Evolutionary conservation across 2,888 invertebrate genomes (phyloP).

Genomic region (Epirrita christyi): DNA sequence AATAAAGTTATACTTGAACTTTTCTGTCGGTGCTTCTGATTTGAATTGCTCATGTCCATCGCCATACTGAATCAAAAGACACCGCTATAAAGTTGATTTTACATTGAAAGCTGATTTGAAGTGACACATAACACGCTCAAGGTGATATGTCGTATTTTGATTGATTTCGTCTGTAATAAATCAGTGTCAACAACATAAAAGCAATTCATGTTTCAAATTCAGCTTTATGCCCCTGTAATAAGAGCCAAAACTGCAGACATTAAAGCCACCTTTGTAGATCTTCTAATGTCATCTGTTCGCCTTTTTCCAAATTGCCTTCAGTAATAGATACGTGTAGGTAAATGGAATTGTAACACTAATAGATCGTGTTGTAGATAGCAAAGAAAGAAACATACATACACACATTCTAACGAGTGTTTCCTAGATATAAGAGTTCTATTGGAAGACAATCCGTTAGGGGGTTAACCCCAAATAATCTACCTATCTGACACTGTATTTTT

Average conservation of each 20-base stretch:
- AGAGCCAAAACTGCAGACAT: slow-evolving; percentile 6
- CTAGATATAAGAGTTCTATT: too few relatives aligned
- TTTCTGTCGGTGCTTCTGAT: too few relatives aligned
- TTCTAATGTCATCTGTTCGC: slow-evolving; percentile 22
- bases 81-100: not conserved
- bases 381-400: too few relatives aligned
- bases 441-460: not conserved
- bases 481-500: too few relatives aligned
- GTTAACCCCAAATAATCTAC: too few relatives aligned
- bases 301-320: slow-evolving; percentile 22
- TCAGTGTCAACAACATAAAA: slow-evolving; percentile 31
- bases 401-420: too few relatives aligned
- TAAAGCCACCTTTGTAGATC: slow-evolving; percentile 17
- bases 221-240: slow-evolving; percentile 29
- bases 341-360: slow-evolving; percentile 41
- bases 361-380: slow-evolving; percentile 4
- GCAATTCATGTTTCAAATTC: slow-evolving; percentile 4
- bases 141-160: slow-evolving; percentile 39
- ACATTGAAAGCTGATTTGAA: not conserved
- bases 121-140: slow-evolving; percentile 2
- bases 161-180: slow-evolving; percentile 40
- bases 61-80: not conserved
- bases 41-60: not conserved
- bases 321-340: slow-evolving; percentile 37
- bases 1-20: not conserved